Percentiles rank a stretch among this genome's conserved stretches.
These are phyloP conservation scores for Diorhabda carinulata DNA, from an alignment of 1,140 invertebrate genomes.

Conservation along the genomic window DNA sequence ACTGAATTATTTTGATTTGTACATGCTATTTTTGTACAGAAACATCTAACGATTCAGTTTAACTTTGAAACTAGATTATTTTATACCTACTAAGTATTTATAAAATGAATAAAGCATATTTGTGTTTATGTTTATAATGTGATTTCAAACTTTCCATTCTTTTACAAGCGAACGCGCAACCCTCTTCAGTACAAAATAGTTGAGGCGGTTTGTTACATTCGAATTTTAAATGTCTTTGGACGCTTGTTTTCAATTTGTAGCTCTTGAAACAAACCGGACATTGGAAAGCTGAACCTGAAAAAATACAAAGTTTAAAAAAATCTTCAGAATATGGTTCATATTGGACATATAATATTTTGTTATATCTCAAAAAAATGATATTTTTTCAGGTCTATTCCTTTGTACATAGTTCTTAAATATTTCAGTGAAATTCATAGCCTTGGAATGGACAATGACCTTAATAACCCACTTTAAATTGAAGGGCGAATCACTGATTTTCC, in stretches of 20 bases:
- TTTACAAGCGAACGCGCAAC: constrained; percentile 38
- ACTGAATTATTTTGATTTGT: too few species aligned
- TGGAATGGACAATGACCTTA: too few species aligned
- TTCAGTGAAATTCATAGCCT: too few species aligned
- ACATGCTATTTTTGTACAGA: neutral
- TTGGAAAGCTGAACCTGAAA: neutral
- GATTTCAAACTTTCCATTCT: constrained; percentile 34
- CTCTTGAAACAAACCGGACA: constrained; percentile 21
- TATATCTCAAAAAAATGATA: too few species aligned
- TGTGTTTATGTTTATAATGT: constrained; percentile 6
- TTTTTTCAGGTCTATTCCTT: too few species aligned
- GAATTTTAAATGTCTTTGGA: constrained; percentile 50
- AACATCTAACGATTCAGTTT: neutral
- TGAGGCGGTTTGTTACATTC: constrained; percentile 54
- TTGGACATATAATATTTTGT: too few species aligned
- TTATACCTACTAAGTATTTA: constrained; percentile 2
- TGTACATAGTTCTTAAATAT: too few species aligned
- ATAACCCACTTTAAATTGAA: too few species aligned
- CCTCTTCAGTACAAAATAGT: constrained; percentile 47
- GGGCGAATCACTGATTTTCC: too few species aligned
- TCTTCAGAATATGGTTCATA: too few species aligned
- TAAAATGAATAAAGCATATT: neutral
- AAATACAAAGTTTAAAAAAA: neutral
- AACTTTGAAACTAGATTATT: neutral
- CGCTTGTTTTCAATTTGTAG: constrained; percentile 46